Conservation (phyloP, 2,888 invertebrate species). For the Pteria penguin region DNA sequence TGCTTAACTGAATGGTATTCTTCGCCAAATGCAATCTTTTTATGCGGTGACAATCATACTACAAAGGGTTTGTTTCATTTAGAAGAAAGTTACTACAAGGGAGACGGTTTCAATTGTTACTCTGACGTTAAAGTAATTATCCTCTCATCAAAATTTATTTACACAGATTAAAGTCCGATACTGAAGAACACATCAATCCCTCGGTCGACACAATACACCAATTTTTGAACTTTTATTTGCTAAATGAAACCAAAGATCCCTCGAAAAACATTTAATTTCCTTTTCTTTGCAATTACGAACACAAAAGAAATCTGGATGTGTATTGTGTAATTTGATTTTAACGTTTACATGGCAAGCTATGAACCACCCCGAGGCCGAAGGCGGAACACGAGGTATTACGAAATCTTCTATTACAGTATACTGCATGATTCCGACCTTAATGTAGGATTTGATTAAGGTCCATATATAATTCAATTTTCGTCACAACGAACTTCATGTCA, state of each 20-base stretch:
- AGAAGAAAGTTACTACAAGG: not conserved
- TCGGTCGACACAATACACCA: not conserved
- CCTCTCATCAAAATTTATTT: not conserved
- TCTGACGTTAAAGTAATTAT: not conserved
- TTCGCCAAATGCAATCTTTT: no score
- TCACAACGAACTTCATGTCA: no score
- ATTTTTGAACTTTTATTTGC: constrained; percentile 3
- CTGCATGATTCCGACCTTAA: no score
- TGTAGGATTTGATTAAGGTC: no score
- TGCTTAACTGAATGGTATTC: no score
- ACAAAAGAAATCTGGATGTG: not conserved
- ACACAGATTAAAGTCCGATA: not conserved
- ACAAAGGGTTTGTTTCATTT: no score
- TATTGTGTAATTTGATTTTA: not conserved
- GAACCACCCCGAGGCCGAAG: no score
- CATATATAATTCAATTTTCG: no score
- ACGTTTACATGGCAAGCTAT: not conserved
- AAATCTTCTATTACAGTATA: no score
- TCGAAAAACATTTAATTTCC: constrained; percentile 7
- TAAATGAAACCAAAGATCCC: not conserved
- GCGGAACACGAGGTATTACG: no score
- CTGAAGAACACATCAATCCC: not conserved
- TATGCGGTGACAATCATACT: no score
- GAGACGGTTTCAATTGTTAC: not conserved
- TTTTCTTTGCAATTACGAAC: constrained; percentile 7